Base-by-base conservation (phyloP, 1,140 invertebrate genomes). In the Heliconius hermathena region DNA sequence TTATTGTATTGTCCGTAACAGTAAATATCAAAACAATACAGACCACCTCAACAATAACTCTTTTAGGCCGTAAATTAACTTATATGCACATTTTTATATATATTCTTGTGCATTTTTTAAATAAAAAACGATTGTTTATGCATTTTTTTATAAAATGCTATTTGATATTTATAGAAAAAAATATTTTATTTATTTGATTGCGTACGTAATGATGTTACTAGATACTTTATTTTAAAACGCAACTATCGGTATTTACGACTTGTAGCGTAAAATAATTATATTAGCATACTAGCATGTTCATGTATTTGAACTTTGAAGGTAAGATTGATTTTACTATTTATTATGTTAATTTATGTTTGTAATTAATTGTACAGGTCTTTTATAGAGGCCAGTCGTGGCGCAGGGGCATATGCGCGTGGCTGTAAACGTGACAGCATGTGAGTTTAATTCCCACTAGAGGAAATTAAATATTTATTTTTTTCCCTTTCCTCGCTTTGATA, bases 261-360 rank as follows among this genome's bases (percentile, higher is more conserved):
- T 66, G 11, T 16, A 66, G 11, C 5, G 26, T 66, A 29, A 5
- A 66, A 26, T 29, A 66, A 66, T 66, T 66, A 66, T 26, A 66
- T 66, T 46, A 46, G 41, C 41, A 26, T 66, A 26, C 49, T 66
- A 29, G 22, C 26, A 66, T 66, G 20, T 22, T 57, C 8, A 57
- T 57, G 1, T 26, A n/a, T 26, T 13, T 66, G 26, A 26, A 26
- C 26, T 66, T 66, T 26, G 60, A 66, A 66, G 60, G 60, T 66
- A 66, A 66, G 26, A 26, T 66, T 66, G 26, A 66, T 66, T 66
- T 66, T 66, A 26, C 54, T 52, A 52, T 20, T 57, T 57, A 57
- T 16, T 46, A 57, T 57, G 54, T 57, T 57, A 57, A 57, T 11
- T 46, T 46, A 46, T 46, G 41, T 46, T 46, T 46, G 41, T 13